Base-by-base conservation (phyloP, 2,113 vertebrate genomes). In the Ictalurus punctatus region DNA sequence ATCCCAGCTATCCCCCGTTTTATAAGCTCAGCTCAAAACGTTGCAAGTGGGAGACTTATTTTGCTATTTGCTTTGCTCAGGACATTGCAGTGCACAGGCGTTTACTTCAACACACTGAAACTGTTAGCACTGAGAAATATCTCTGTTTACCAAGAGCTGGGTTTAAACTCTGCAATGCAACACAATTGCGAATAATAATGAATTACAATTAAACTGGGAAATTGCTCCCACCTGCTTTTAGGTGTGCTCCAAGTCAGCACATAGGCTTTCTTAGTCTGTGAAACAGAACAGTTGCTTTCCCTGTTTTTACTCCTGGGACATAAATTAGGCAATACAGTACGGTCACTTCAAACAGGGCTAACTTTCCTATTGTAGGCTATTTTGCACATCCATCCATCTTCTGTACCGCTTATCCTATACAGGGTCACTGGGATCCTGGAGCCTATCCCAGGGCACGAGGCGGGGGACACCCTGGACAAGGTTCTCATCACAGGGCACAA, bases 1-100 rank as follows among this genome's bases (percentile, higher is more conserved):
- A 89, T 91, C 88, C 85, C 74, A 85, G 88, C 86, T 84, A 85
- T 87, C 85, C 85, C 79, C 73, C 23, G 79, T 86, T 89, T 89
- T 89, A 89, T 61, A 87, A 73, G 52, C 87, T 85, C 87, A 88
- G 84, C 87, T 90, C 87, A 86, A 86, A 81, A 67, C 69, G 21
- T 48, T 59, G 80, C 78, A 61, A 19, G 86, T 59, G 73, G 69
- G 84, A 88, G 91, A 80, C 78, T 79, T 19, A 34, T 76, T 83
- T 84, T 74, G 69, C 59, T 59, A 76, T 73, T 86, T 76, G 65
- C 65, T 85, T 85, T 73, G 76, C 76, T 85, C 86, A 88, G 81
- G 84, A 71, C 52, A 56, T 80, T 73, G 81, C 73, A 65, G n/a
- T 83, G 19, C 84, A 81, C 23, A 59, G 58, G 0, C 73, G 10